Evolutionary conservation across 2,888 invertebrate genomes (phyloP).

Genomic region (Oligia strigilis): DNA sequence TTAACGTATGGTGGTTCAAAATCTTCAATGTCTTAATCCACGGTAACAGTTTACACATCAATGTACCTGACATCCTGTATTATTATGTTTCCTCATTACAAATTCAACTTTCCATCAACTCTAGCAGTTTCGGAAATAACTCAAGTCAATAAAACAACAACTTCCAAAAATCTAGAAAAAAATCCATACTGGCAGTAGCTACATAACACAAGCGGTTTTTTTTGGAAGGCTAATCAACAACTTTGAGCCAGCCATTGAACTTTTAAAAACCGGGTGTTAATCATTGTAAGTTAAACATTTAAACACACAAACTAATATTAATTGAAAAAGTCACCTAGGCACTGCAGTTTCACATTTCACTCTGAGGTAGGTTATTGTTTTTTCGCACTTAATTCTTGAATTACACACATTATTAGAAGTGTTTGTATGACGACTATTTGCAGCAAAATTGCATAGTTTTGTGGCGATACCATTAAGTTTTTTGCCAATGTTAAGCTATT

Average conservation of each 20-base stretch:
- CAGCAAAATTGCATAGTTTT: not conserved
- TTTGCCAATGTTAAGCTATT: not conserved
- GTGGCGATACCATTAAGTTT: not conserved
- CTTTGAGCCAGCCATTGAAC: not conserved
- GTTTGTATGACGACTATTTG: no score
- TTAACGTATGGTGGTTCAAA: no score
- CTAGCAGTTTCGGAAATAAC: not conserved
- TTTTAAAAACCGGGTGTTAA: not conserved
- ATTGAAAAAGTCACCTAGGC: constrained; percentile 23
- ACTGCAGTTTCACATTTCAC: constrained; percentile 19
- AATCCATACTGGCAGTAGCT: constrained; percentile 8
- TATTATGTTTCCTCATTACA: not conserved
- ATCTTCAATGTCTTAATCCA: no score
- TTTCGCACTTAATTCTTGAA: constrained; percentile 5
- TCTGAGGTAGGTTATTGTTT: constrained; percentile 51
- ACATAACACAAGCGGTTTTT: no score
- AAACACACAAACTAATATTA: constrained; percentile 13
- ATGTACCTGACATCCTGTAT: not conserved
- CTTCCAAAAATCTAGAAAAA: not conserved
- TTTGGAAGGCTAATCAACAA: not conserved
- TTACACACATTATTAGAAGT: not conserved
- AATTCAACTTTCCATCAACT: not conserved
- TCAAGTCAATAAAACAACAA: not conserved
- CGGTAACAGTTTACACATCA: no score
- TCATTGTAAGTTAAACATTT: not conserved